Conservation (phyloP, 2,113 vertebrate species). For the Meleagris gallopavo region DNA sequence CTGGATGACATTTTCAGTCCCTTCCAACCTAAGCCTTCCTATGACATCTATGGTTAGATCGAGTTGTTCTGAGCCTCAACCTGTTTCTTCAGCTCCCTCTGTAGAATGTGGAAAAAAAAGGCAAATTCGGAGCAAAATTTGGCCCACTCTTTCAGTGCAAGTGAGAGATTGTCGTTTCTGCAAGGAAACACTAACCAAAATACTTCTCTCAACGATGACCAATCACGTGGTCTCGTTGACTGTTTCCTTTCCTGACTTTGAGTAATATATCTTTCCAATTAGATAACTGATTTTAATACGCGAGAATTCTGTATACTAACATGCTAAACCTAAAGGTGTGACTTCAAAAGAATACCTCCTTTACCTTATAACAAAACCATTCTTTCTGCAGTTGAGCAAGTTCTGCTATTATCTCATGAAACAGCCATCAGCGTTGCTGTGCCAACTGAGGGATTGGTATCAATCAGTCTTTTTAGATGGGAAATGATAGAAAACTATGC, state of each 20-base stretch:
- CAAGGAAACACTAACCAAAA: neutral
- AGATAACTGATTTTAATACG: neutral
- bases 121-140: fast-evolving
- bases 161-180: neutral
- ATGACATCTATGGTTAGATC: too few relatives aligned
- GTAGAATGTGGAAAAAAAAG: neutral
- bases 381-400: neutral
- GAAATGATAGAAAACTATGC: neutral
- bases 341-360: neutral
- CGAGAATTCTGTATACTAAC: neutral
- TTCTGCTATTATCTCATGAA: neutral
- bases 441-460: neutral
- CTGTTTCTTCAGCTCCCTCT: neutral
- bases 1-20: too few relatives aligned
- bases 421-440: neutral
- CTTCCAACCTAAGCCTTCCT: too few relatives aligned
- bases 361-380: neutral
- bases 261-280: neutral
- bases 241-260: neutral
- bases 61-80: too few relatives aligned
- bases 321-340: neutral
- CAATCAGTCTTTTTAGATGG: neutral
- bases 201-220: neutral
- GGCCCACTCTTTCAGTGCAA: neutral
- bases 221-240: neutral